Base-by-base conservation (phyloP, 2,888 invertebrate species). In the Eulithis prunata region DNA sequence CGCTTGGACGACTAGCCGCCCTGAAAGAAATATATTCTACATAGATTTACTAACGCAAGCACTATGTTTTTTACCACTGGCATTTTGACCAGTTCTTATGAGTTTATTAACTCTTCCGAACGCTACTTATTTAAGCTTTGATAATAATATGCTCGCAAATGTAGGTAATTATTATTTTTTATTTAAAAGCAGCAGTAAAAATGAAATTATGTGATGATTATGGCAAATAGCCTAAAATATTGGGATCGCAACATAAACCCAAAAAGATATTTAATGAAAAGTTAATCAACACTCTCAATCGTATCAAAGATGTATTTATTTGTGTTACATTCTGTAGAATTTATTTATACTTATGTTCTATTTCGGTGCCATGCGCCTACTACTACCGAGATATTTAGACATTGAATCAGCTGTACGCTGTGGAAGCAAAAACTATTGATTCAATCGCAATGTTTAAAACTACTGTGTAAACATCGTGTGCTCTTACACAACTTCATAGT, bases 251-350 rank as follows among this genome's bases (percentile, higher is more conserved):
- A 47, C 8, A 45, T 45, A n/a, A 13, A 47, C 47, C 14, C 14
- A 21, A 49, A 4, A 14, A 21, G 10, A 21, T 49, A 21, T 21
- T 21, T 49, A 52, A 32, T n/a, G 7, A 38, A 8, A 2, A 8
- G 53, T 43, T 52, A 53, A 10, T 52, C 36, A 52, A 52, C 11
- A 32, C 32, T 49, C 36, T 49, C 36, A 38, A 57, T 41, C 47
- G 43, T 43, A 60, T 53, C 60, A 60, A 54, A 53, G 54, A 63
- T 60, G 8, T 43, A 57, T 57, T 52, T 63, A 67, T 63, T 54
- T 53, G 61, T 56, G 49, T 60, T 61, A 67, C 59, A 21, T 21
- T 57, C 43, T 43, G 7, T 14, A 45, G 43, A 55, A 38, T 62
- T 55, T 64, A 64, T 68, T 64, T 64, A 47, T 45, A 55, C 53